A percentile compares a stretch with the other conserved stretches of the same genome.
Evolutionary conservation across 1,140 invertebrate genomes (phyloP).

Genomic region (Pentalonia nigronervosa): DNA sequence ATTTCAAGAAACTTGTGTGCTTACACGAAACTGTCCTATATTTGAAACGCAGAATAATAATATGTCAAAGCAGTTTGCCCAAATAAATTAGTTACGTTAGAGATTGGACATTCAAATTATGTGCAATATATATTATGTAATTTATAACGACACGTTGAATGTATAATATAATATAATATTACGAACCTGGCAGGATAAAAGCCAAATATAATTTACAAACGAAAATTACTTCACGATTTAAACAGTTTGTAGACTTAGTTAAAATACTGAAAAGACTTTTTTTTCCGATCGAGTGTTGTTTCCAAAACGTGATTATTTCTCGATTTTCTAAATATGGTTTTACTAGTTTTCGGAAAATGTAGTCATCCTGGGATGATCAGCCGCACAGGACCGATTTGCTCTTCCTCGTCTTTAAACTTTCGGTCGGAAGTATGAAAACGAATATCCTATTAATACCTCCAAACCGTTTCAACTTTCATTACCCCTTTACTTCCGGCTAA

Average conservation of each 20-base stretch:
- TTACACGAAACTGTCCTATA: background rate
- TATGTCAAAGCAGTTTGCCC: background rate
- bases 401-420: conserved; percentile 4
- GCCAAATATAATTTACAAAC: background rate
- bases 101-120: background rate
- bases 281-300: background rate
- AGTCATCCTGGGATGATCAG: background rate
- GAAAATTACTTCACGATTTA: background rate
- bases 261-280: background rate
- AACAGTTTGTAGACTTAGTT: background rate
- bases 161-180: background rate
- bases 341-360: background rate
- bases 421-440: conserved; percentile 19
- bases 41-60: background rate
- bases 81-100: background rate
- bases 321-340: background rate
- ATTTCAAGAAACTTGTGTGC: background rate
- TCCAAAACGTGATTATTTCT: too few species aligned
- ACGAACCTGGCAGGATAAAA: background rate
- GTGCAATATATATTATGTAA: background rate
- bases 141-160: background rate
- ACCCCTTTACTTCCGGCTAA: background rate
- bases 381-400: background rate
- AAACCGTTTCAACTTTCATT: background rate
- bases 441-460: conserved; percentile 6